A percentile compares a stretch with the other conserved stretches of the same genome.
phyloP scores from a whole-genome alignment of 1,140 invertebrate species.

The Platyscapa corneri region DNA sequence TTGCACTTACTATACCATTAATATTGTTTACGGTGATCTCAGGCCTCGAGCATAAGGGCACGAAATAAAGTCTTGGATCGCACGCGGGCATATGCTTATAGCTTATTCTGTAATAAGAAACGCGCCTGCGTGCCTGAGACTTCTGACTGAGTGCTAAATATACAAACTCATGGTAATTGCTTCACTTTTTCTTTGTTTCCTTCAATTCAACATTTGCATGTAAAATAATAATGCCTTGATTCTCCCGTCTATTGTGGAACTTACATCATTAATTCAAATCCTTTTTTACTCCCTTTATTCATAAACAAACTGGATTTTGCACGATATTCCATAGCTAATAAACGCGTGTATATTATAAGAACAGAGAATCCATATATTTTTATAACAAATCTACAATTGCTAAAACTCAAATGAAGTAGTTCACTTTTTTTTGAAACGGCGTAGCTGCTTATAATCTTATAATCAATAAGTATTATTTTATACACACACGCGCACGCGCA shows the following conservation, averaged over 20 bases:
- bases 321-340: not conserved
- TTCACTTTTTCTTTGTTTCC: not conserved
- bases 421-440: too few relatives aligned
- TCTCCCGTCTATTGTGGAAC: not conserved
- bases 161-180: not conserved
- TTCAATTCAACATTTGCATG: not conserved
- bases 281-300: not conserved
- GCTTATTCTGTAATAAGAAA: slow-evolving; percentile 8
- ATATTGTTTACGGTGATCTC: slow-evolving; percentile 46
- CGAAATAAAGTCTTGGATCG: slow-evolving; percentile 3
- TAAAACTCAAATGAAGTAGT: too few relatives aligned
- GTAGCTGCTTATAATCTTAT: too few relatives aligned
- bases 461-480: too few relatives aligned
- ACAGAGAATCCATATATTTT: too few relatives aligned
- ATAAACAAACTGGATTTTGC: not conserved
- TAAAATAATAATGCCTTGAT: not conserved
- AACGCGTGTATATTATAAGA: too few relatives aligned
- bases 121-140: not conserved
- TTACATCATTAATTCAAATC: not conserved
- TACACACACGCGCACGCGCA: too few relatives aligned
- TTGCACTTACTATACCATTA: slow-evolving; percentile 34
- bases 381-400: too few relatives aligned
- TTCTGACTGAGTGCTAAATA: not conserved
- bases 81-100: not conserved
- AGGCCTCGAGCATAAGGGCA: not conserved